Evolutionary conservation across 2,888 invertebrate genomes (phyloP), one percentile per base, ranked within the genome.

Genomic region (Frankliniella fusca): DNA sequence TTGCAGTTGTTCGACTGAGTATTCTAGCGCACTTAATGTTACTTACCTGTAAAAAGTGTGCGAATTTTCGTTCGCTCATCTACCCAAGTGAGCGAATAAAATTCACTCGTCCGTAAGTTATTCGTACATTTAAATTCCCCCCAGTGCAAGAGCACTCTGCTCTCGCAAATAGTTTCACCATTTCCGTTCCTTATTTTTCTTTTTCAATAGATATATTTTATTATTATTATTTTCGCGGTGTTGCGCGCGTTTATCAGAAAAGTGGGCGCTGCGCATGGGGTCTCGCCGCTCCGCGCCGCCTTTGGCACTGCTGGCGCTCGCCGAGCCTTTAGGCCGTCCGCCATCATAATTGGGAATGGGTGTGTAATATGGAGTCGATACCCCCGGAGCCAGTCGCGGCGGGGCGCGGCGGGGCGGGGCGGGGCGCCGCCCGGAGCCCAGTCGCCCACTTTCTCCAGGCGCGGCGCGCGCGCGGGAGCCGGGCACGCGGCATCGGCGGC

Each of bases 341-440:
- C 70, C 70, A 7, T 76, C 70, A 76, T 76, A 76, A 76, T 76
- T 76, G 70, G 27, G 27, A 76, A 76, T 76, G 70, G 70, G 23
- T 76, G 70, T 76, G 70, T 76, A 76, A 76, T 76, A 76, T 76
- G 61, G n/a, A 61, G 61, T 61, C 61, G 61, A 61, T 61, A 61
- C 61, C 61, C 61, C 61, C 61, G 61, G 61, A 7, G 15, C 20
- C 3, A 38, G 38, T 38, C 54, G 38, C 38, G 38, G 70, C n/a
- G 70, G 23, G 27, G 70, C 70, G n/a, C 0, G 70, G 23, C 23
- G 23, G 70, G 70, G 23, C 70, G 23, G 70, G 70, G 70, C 70
- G 20, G n/a, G 70, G 65, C 65, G 65, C 20, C 9, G 65, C 70
- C 10, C 23, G 70, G 23, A 23, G 23, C 70, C 70, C 27, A 27